Evolutionary conservation across 1,140 invertebrate genomes (phyloP).

Genomic region (Ceratosolen solmsi): DNA sequence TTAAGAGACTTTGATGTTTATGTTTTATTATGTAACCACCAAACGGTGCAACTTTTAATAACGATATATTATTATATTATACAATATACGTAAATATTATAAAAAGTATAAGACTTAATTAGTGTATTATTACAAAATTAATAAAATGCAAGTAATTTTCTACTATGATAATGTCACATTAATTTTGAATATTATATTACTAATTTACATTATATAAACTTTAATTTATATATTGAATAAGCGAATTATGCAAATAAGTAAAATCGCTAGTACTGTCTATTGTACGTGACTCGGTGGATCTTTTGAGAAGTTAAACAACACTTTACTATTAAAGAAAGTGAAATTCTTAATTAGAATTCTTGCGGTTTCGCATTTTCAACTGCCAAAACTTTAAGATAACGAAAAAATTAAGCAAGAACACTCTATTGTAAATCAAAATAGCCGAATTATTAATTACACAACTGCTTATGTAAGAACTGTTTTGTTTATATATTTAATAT

Average conservation of each 20-base stretch:
- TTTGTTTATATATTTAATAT: no score
- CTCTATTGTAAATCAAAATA: no score
- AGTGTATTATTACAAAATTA: background rate
- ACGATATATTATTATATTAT: no score
- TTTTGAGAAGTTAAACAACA: background rate
- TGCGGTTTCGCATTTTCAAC: constrained; percentile 14
- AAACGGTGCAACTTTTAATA: no score
- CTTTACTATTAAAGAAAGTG: constrained; percentile 37
- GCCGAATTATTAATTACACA: no score
- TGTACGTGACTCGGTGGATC: background rate
- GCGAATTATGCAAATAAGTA: constrained; percentile 14
- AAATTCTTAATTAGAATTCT: constrained; percentile 41
- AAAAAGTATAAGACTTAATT: no score
- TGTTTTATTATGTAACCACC: no score
- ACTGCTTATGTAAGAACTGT: no score
- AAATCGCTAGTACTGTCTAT: background rate
- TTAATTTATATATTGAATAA: no score
- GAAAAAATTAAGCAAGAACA: constrained; percentile 1
- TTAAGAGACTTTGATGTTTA: no score
- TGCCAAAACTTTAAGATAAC: background rate
- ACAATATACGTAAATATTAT: no score
- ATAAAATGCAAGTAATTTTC: background rate
- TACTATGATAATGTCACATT: constrained; percentile 13
- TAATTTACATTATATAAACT: background rate
- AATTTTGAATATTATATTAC: constrained; percentile 12